A percentile compares a stretch with the other conserved stretches of the same genome.
phyloP scores from a whole-genome alignment of 2,113 vertebrate genomes.

The Cebidichthys violaceus region DNA sequence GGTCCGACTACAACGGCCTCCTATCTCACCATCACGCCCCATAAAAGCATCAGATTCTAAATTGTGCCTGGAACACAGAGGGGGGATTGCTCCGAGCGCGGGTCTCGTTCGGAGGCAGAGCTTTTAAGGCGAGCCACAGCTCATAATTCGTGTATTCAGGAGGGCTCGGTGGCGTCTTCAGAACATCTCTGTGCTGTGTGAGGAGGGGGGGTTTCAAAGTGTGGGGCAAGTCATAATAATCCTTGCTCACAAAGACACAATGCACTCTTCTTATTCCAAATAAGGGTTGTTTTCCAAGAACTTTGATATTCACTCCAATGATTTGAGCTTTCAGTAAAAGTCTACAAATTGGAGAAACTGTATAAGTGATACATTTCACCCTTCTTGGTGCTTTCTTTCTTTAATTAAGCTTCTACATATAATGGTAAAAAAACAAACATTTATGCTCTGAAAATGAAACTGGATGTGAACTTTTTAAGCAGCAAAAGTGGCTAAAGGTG shows the following conservation, averaged over 20 bases:
- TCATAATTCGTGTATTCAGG: constrained; percentile 71
- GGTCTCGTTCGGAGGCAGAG: constrained; percentile 50
- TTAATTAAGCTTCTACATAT: background rate
- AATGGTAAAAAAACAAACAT: background rate
- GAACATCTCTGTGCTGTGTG: constrained; percentile 39
- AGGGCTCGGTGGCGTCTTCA: constrained; percentile 51
- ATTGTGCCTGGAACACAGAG: constrained; percentile 70
- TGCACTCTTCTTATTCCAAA: constrained; percentile 45
- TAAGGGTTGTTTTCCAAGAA: constrained; percentile 31
- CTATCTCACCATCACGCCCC: constrained; percentile 69
- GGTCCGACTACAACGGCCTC: constrained; percentile 69
- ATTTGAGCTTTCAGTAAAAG: constrained; percentile 1
- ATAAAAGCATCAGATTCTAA: constrained; percentile 74
- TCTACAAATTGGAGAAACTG: background rate
- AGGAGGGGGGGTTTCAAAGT: constrained; percentile 30
- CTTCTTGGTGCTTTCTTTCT: background rate
- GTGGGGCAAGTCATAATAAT: constrained; percentile 48
- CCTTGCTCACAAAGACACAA: constrained; percentile 33
- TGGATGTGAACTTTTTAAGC: background rate
- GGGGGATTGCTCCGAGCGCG: constrained; percentile 42
- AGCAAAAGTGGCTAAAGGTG: background rate
- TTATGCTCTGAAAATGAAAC: background rate
- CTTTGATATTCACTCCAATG: constrained; percentile 18
- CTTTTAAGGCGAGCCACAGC: constrained; percentile 64
- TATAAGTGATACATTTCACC: background rate